Base-by-base conservation (phyloP, 2,888 invertebrate genomes). In the Cephus spinipes region DNA sequence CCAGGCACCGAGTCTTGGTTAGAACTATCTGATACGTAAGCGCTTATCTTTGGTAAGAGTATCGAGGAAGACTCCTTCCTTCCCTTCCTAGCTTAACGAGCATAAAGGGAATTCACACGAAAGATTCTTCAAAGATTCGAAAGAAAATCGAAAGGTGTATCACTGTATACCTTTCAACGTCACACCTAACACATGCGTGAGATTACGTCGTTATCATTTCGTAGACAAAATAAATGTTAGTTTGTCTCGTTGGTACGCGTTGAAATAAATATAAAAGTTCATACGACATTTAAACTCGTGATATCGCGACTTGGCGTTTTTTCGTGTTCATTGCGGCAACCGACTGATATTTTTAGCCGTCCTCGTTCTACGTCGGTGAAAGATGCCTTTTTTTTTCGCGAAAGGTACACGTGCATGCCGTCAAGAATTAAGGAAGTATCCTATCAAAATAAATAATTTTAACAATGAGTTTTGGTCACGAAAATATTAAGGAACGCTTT, bases 381-480 rank as follows among this genome's bases (percentile, higher is more conserved):
- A 55, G 9, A 55, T 55, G 40, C 23, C 15, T 23, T 55, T 55
- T 55, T 55, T 30, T 55, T 55, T 55, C 40, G 15, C 6, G 40
- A 55, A 55, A 6, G 40, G 40, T 55, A 55, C 23, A 15, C 71
- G 32, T 71, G 71, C 71, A 71, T 71, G 71, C 71, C 71, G 30
- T 9, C 2, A 32, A 32, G 31, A 71, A 71, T 71, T 71, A 71
- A 71, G 71, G 32, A 71, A 71, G 11, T 32, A 12, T 71, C 71
- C 32, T 71, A 71, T 71, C 11, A 15, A 71, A 71, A 71, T 71
- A 71, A 71, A 71, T 30, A 71, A 71, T 71, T 71, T 32, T 11
- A 1, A 15, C 71, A 71, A 71, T 32, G 71, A 71, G 12, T 32
- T 32, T 71, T 30, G 11, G 71, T 32, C 71, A 71, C 71, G 71